Evolutionary conservation across 2,797 vertebrate genomes (phyloP), one percentile per base, ranked within the genome.

Genomic region (Pelobates cultripes): DNA sequence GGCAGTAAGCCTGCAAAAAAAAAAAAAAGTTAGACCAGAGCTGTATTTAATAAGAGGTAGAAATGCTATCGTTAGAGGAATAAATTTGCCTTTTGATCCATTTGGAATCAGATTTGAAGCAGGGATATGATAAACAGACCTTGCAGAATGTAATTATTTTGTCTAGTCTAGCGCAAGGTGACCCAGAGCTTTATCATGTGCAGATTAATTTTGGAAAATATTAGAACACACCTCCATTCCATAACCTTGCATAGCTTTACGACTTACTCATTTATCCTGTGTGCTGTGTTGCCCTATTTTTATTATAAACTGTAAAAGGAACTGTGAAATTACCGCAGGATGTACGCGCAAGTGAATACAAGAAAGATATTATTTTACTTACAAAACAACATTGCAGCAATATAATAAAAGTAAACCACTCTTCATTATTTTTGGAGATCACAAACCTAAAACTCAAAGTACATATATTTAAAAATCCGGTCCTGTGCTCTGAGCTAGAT

Each of bases 91-190:
- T 64, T 43, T 40, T 55, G 63, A 51, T 53, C 14, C 41, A 66
- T 42, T 71, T 63, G 12, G 13, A n/a, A 79, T 61, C 57, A 61
- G 14, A 53, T 70, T 71, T 71, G 12, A 13, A 47, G 43, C 28
- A 12, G 69, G 41, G 47, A 5, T 79, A 64, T 43, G 57, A 79
- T 78, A 79, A 79, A 72, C 77, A 79, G 44, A 51, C 75, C 51
- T 41, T 67, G 45, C n/a, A 43, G 17, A 43, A 15, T 66, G 13
- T 14, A 66, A 72, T 72, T 80, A 80, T 73, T 42, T 79, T 45
- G 55, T 6, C 7, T 17, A 43, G 13, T 14, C 64, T 40, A 40
- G 78, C 12, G 64, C 70, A 74, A 60, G 63, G 42, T 69, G 78
- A 80, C 78, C 78, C 17, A 43, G 63, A 68, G 63, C 41, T 67